Evolutionary conservation across 2,888 invertebrate species (phyloP).

Genomic region (Phyllotreta striolata): DNA sequence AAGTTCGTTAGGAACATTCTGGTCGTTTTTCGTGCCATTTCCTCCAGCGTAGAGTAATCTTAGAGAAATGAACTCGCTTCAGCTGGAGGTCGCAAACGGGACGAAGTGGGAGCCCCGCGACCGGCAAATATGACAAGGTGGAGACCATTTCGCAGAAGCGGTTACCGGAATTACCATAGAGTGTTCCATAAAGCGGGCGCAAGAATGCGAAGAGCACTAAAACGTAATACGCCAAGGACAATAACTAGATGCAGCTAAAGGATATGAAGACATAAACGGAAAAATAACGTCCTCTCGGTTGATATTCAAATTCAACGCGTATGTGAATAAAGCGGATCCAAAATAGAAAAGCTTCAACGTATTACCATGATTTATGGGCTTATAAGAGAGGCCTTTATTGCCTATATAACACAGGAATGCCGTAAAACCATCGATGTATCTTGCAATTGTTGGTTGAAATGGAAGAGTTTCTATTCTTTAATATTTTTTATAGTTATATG

Average conservation of each 20-base stretch:
- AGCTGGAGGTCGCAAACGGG: neutral
- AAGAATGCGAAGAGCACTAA: conserved; percentile 52
- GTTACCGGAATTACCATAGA: conserved; percentile 53
- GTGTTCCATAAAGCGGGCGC: conserved; percentile 48
- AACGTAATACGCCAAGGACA: conserved; percentile 58
- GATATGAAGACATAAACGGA: conserved; percentile 60
- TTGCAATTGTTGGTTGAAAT: conserved; percentile 23
- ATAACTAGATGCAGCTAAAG: conserved; percentile 58
- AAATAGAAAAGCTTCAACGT: conserved; percentile 42
- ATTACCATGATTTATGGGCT: conserved; percentile 40
- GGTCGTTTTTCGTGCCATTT: too few relatives aligned
- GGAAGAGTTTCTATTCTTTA: conserved; percentile 8
- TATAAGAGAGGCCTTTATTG: conserved; percentile 34
- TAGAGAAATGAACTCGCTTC: conserved; percentile 11
- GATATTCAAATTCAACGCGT: conserved; percentile 56
- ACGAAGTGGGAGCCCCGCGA: neutral
- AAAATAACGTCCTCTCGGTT: conserved; percentile 55
- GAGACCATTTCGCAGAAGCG: conserved; percentile 49
- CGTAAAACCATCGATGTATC: conserved; percentile 28
- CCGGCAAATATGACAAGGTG: conserved; percentile 42
- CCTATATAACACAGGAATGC: conserved; percentile 32
- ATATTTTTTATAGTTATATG: too few relatives aligned
- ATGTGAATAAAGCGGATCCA: conserved; percentile 49
- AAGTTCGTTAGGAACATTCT: too few relatives aligned
- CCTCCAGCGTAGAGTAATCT: too few relatives aligned